Evolutionary conservation across 2,797 vertebrate species (phyloP).

Genomic region (Tragopan temminckii): DNA sequence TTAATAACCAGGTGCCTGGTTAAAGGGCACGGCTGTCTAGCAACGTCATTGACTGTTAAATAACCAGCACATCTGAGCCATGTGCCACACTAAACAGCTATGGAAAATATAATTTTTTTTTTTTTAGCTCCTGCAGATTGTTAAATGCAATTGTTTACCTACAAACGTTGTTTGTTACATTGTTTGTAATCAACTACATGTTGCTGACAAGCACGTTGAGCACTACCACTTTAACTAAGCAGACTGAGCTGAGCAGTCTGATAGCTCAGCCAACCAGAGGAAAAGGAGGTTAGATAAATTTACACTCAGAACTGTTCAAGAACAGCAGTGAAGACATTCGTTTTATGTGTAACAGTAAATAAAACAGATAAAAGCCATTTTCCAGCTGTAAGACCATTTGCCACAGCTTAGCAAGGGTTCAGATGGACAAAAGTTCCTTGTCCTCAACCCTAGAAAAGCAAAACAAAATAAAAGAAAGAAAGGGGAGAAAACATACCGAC

Average conservation of each 20-base stretch:
- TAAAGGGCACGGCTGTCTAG: not conserved
- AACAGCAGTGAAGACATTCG: not conserved
- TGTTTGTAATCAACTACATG: no score
- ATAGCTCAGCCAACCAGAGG: not conserved
- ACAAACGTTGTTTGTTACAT: not conserved
- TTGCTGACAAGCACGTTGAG: not conserved
- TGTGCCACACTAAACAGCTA: not conserved
- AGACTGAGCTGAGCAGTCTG: not conserved
- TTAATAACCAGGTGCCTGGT: not conserved
- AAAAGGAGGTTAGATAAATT: not conserved
- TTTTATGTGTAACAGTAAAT: not conserved
- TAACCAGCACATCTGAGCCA: not conserved
- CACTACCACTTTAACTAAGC: not conserved
- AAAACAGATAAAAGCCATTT: not conserved
- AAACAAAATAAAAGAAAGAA: not conserved
- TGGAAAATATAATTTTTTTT: not conserved
- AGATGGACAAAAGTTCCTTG: not conserved
- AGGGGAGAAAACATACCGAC: accelerated
- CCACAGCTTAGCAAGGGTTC: not conserved
- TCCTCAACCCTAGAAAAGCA: accelerated
- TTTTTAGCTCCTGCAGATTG: no score
- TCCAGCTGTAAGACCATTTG: not conserved
- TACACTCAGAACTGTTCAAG: not conserved
- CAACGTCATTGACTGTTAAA: not conserved
- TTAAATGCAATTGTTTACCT: not conserved